Evolutionary conservation across 2,888 invertebrate genomes (phyloP).

Genomic region (Allacma fusca): DNA sequence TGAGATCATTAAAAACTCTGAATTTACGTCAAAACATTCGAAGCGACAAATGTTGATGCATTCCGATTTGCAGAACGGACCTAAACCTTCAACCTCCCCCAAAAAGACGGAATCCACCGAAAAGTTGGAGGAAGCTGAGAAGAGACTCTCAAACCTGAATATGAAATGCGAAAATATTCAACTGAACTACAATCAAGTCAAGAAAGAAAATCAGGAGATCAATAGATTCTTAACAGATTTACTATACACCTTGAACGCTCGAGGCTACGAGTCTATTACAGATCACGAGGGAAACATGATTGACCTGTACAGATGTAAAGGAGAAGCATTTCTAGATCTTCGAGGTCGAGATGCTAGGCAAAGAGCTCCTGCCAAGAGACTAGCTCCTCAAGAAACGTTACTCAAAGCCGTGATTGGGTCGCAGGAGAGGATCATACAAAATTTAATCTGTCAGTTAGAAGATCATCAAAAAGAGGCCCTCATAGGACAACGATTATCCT

Average conservation of each 20-base stretch:
- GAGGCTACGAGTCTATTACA: slow-evolving; percentile 56
- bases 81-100: background rate
- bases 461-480: slow-evolving; percentile 18
- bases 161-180: slow-evolving; percentile 30
- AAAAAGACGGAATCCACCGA: slow-evolving; percentile 16
- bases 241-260: slow-evolving; percentile 55
- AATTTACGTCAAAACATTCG: too few species aligned
- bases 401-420: slow-evolving; percentile 58
- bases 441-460: slow-evolving; percentile 41
- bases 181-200: slow-evolving; percentile 46
- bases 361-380: slow-evolving; percentile 45
- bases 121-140: slow-evolving; percentile 21
- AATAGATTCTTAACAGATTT: slow-evolving; percentile 53
- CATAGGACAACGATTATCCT: background rate
- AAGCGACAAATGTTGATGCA: background rate
- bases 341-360: slow-evolving; percentile 50
- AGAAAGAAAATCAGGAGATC: slow-evolving; percentile 47
- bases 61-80: background rate
- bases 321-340: slow-evolving; percentile 54
- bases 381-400: slow-evolving; percentile 47
- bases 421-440: slow-evolving; percentile 45
- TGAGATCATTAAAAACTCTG: background rate
- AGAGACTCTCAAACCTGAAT: background rate
- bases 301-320: slow-evolving; percentile 55
- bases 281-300: slow-evolving; percentile 55